Conservation (phyloP, 2,888 invertebrate species). For the Elgonia sp. region DNA sequence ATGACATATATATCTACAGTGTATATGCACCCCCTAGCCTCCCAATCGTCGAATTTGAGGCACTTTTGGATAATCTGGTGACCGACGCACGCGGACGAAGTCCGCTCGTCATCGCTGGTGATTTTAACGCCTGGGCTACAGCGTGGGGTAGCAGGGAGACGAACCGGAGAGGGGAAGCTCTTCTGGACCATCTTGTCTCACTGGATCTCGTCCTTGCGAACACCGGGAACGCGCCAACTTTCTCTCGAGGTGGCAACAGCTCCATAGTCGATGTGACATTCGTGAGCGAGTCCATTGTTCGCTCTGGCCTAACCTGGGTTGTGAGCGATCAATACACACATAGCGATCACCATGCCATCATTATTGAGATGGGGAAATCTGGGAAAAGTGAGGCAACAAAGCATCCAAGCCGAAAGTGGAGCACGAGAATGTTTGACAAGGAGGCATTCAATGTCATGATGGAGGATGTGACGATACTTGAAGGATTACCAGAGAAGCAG, state of each 20-base stretch:
- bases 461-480: no score
- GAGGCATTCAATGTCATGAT: no score
- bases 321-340: not conserved
- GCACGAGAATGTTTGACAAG: no score
- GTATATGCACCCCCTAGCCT: not conserved
- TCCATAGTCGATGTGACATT: not conserved
- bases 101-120: not conserved
- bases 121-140: constrained; percentile 43
- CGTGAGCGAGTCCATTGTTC: not conserved
- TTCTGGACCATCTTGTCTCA: not conserved
- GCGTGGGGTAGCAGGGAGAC: no score
- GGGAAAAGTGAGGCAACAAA: no score
- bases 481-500: no score
- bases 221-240: not conserved
- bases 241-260: not conserved
- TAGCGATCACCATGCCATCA: not conserved
- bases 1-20: constrained; percentile 6
- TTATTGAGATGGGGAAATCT: no score
- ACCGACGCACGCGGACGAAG: not conserved
- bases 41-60: not conserved
- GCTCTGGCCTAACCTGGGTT: not conserved
- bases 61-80: not conserved
- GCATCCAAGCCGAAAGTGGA: no score
- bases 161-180: no score
- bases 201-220: not conserved